A percentile compares a stretch with the other conserved stretches of the same genome.
Evolutionary conservation across 2,113 vertebrate genomes (phyloP).

Genomic region (Sakesphorus luctuosus): DNA sequence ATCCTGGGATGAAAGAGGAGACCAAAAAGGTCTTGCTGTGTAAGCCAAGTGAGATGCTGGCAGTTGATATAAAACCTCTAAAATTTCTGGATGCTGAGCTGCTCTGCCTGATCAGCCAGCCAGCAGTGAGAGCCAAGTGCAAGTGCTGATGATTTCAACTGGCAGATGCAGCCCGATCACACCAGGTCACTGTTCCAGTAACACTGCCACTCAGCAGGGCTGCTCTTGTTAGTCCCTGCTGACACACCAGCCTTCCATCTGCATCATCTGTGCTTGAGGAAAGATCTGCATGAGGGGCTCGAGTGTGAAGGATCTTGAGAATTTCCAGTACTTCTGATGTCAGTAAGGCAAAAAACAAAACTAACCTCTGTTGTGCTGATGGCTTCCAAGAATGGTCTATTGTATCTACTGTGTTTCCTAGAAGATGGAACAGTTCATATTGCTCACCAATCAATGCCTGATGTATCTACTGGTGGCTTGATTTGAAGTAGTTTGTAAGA

Average conservation of each 20-base stretch:
- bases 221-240: background rate
- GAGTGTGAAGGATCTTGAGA: background rate
- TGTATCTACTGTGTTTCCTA: background rate
- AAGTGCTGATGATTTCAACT: conserved; percentile 61
- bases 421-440: background rate
- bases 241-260: background rate
- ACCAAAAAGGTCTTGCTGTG: conserved; percentile 49
- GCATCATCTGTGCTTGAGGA: background rate
- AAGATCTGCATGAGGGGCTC: background rate
- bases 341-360: background rate
- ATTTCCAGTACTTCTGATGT: background rate
- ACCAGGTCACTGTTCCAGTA: conserved; percentile 37
- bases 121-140: conserved; percentile 49
- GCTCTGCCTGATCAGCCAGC: conserved; percentile 47
- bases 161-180: background rate
- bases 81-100: conserved; percentile 62
- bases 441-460: background rate
- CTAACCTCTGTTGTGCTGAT: background rate
- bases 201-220: background rate
- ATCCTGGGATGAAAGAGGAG: conserved; percentile 57
- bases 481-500: background rate
- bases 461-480: background rate
- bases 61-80: conserved; percentile 66
- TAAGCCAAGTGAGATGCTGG: conserved; percentile 56
- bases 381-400: background rate